phyloP scores from a whole-genome alignment of 2,797 vertebrate species.

The Artibeus lituratus region DNA sequence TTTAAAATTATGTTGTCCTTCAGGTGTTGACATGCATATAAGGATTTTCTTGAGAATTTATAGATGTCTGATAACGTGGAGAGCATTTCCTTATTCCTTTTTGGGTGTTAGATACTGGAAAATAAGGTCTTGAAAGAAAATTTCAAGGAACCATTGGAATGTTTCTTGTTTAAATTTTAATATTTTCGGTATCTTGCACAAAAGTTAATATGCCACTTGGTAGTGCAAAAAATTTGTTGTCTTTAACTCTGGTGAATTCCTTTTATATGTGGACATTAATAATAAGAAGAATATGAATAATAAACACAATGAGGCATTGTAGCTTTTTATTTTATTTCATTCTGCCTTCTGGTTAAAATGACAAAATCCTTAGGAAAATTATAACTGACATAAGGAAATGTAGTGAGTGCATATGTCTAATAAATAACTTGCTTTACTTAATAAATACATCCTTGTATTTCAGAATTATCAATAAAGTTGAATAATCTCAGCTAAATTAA shows the following conservation, averaged over 20 bases:
- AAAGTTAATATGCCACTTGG: neutral
- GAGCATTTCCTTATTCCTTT: neutral
- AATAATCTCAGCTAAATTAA: neutral
- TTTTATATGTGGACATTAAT: neutral
- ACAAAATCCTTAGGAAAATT: neutral
- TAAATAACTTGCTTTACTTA: neutral
- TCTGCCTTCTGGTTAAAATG: conserved; percentile 11
- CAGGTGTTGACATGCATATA: neutral
- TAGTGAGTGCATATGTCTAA: neutral
- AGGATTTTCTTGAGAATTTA: conserved; percentile 4
- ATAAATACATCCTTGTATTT: neutral
- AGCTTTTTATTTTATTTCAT: conserved; percentile 23
- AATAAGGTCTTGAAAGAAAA: conserved; percentile 40
- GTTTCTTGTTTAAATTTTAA: conserved; percentile 22
- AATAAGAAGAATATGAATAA: neutral
- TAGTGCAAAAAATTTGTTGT: neutral
- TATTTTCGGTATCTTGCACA: neutral
- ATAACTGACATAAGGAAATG: neutral
- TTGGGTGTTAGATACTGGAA: conserved; percentile 8
- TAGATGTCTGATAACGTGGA: neutral
- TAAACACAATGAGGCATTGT: neutral
- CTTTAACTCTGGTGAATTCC: neutral
- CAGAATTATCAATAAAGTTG: neutral
- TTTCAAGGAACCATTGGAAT: conserved; percentile 23
- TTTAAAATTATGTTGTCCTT: neutral